A percentile compares a stretch with the other conserved stretches of the same genome.
phyloP scores from a whole-genome alignment of 2,888 invertebrate species.

The Callyntrura sp. region DNA sequence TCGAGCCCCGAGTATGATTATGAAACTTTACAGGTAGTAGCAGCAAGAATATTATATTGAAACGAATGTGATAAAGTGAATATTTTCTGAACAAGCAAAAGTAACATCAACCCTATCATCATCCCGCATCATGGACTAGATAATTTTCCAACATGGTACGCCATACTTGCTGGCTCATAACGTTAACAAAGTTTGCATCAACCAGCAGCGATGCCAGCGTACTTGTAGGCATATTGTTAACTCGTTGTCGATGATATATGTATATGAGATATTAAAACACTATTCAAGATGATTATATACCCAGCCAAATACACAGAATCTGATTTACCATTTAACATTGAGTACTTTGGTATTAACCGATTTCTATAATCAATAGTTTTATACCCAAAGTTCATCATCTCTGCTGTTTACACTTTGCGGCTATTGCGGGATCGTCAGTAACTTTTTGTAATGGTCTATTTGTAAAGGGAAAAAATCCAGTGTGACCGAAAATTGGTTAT shows the following conservation, averaged over 20 bases:
- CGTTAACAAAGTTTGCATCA: slow-evolving; percentile 2
- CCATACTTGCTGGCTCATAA: background rate
- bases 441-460: slow-evolving; percentile 18
- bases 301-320: no score
- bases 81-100: slow-evolving; percentile 47
- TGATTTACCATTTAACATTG: slow-evolving; percentile 14
- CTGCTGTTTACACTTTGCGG: no score
- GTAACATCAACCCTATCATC: slow-evolving; percentile 32
- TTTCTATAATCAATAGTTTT: background rate
- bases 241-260: background rate
- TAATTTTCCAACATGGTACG: slow-evolving; percentile 40
- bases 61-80: slow-evolving; percentile 47
- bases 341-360: background rate
- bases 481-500: background rate
- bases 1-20: background rate
- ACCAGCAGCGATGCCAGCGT: background rate
- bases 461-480: background rate
- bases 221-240: background rate
- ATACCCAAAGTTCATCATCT: background rate
- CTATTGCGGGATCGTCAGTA: background rate
- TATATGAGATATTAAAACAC: background rate
- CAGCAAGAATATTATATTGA: slow-evolving; percentile 3
- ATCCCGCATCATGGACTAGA: slow-evolving; percentile 57
- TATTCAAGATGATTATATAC: background rate
- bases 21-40: slow-evolving; percentile 5